These are phyloP conservation scores for Apeltes quadracus DNA, from an alignment of 2,113 vertebrate genomes.

Conservation along the genomic window DNA sequence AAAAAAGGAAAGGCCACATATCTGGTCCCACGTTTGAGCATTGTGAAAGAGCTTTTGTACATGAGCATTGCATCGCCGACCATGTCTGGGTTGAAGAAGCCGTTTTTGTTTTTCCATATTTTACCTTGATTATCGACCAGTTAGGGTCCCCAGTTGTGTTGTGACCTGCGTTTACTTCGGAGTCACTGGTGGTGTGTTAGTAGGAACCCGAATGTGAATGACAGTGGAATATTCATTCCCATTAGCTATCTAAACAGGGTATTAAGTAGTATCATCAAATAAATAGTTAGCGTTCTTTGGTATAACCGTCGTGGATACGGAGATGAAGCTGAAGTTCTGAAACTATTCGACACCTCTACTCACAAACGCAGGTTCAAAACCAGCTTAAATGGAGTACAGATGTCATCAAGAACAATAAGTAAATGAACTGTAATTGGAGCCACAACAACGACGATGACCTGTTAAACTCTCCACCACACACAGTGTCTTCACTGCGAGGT, in stretches of 20 bases:
- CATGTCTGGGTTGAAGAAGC: too few relatives aligned
- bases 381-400: not conserved
- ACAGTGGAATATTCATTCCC: not conserved
- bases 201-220: not conserved
- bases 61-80: not conserved
- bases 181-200: not conserved
- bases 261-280: not conserved
- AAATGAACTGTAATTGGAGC: too few relatives aligned
- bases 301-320: not conserved
- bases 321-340: not conserved
- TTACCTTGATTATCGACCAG: not conserved
- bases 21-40: too few relatives aligned
- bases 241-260: not conserved
- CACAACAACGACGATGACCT: not conserved
- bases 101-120: not conserved
- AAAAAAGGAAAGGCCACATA: too few relatives aligned
- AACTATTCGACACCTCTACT: not conserved
- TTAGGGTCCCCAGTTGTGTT: not conserved
- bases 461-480: not conserved
- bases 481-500: conserved; percentile 8
- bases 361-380: not conserved
- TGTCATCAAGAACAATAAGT: too few relatives aligned
- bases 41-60: not conserved
- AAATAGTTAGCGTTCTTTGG: not conserved
- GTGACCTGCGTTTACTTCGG: not conserved